Evolutionary conservation across 2,888 invertebrate species (phyloP), one percentile per base, ranked within the genome.

Genomic region (Lacanobia oleracea): DNA sequence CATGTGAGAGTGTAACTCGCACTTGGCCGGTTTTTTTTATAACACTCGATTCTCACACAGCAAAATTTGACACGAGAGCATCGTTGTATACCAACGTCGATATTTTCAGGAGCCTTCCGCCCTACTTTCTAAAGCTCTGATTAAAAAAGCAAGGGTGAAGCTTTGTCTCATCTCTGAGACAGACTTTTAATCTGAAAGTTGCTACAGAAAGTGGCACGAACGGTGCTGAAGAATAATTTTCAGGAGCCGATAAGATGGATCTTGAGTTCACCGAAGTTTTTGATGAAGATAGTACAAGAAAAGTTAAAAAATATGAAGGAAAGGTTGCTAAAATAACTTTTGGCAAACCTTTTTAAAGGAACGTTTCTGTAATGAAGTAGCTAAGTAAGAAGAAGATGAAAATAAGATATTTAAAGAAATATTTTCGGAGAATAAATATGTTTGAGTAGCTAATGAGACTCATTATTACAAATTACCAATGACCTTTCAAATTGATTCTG

Each of bases 161-260:
- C 80, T 82, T 83, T 82, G 82, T 86, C 69, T 78, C 53, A 43
- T 23, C 63, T 57, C 63, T 48, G 72, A 77, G 65, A 72, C 76
- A 80, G 79, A 80, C 70, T 86, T 86, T 82, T 86, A 86, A 86
- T 86, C 87, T 80, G 63, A 72, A 73, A 79, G 75, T 77, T 81
- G 72, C 75, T 76, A 79, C 61, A 16, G 43, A 82, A 82, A 76
- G 64, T 62, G 57, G 51, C 74, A 73, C 79, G 54, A 79, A 59
- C 61, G 59, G 60, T 45, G 65, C 54, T 72, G 64, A 66, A 51
- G 60, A 78, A 74, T 75, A 78, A 77, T 79, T 72, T 72, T 56
- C 57, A 62, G 59, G 23, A 63, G 53, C 57, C 33, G 74, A 75
- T 77, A 74, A 72, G 66, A 85, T 70, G 62, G 43, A 50, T 68